phyloP scores from a whole-genome alignment of 23 tunicate species.

The Halocynthia aurantium region DNA sequence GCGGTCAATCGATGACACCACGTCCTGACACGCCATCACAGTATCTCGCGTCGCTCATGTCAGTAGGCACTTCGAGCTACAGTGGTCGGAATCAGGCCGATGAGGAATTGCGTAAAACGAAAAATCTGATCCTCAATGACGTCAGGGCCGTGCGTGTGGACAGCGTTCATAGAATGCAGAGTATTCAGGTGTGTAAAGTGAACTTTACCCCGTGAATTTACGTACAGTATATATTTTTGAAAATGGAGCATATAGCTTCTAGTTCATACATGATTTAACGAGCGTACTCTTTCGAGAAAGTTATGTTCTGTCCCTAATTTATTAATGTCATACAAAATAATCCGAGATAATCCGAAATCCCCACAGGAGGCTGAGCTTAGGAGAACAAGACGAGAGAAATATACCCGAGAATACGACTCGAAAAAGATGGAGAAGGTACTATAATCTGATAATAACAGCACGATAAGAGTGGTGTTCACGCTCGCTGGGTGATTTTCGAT shows the following conservation, averaged over 20 bases:
- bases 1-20: background rate
- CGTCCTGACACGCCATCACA: conserved; percentile 64
- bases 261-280: too few species aligned
- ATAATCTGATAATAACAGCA: too few species aligned
- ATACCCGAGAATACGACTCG: conserved; percentile 61
- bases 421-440: conserved; percentile 84
- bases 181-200: conserved; percentile 45
- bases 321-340: too few species aligned
- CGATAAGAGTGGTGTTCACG: too few species aligned
- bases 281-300: too few species aligned
- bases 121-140: conserved; percentile 33
- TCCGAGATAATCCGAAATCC: background rate
- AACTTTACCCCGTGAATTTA: too few species aligned
- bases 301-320: too few species aligned
- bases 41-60: background rate
- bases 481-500: too few species aligned
- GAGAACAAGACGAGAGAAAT: conserved; percentile 63
- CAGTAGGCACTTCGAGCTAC: background rate
- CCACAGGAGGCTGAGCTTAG: conserved; percentile 74
- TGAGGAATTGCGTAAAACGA: conserved; percentile 14
- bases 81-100: conserved; percentile 5
- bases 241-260: too few species aligned
- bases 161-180: conserved; percentile 59
- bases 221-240: too few species aligned
- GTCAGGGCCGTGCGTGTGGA: conserved; percentile 42